A percentile compares a stretch with the other conserved stretches of the same genome.
Conservation (phyloP, 2,113 vertebrate species). For the Cinclus cinclus region DNA sequence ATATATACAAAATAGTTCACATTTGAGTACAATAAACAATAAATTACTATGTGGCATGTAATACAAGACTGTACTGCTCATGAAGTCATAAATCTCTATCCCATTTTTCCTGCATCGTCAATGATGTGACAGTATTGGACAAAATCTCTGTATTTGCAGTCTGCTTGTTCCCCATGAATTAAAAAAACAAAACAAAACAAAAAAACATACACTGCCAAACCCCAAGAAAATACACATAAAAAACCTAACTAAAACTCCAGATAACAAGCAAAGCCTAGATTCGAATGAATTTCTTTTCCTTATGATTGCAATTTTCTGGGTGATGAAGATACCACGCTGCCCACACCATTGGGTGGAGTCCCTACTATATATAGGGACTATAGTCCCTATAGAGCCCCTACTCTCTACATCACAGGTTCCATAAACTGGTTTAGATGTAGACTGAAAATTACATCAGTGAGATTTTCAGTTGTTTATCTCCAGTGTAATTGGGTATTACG, state of each 20-base stretch:
- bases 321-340: neutral
- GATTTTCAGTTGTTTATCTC: neutral
- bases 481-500: neutral
- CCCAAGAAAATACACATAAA: neutral
- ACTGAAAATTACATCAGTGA: neutral
- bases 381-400: neutral
- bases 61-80: neutral
- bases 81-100: neutral
- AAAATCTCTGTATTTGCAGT: neutral
- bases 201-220: neutral
- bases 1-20: neutral
- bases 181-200: neutral
- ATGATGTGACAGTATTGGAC: neutral
- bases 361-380: too few species aligned
- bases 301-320: neutral
- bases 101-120: neutral
- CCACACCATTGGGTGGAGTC: accelerated
- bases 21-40: neutral
- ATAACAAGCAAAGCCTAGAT: neutral
- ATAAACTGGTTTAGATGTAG: neutral
- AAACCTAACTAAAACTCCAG: neutral
- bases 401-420: neutral
- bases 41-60: neutral
- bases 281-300: neutral
- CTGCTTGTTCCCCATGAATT: neutral